phyloP scores from a whole-genome alignment of 2,888 invertebrate genomes.

The Harmothoe impar region DNA sequence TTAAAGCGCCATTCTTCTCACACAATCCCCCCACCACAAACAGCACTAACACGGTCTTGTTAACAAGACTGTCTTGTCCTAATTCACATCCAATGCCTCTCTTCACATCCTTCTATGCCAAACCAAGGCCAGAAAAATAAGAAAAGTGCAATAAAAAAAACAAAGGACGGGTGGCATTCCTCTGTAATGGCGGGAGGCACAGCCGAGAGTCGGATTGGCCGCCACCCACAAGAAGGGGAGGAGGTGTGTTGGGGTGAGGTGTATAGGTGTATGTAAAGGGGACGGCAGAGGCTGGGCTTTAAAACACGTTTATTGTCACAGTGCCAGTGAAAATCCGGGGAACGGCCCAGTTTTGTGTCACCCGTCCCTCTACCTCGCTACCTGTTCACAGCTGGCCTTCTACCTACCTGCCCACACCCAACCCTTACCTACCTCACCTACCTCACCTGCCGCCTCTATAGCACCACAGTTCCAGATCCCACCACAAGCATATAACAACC shows the following conservation, averaged over 20 bases:
- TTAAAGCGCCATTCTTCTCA: background rate
- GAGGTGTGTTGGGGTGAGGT: too few species aligned
- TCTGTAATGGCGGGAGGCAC: background rate
- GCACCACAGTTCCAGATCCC: too few species aligned
- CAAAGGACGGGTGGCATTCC: background rate
- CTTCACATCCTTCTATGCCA: background rate
- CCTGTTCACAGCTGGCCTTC: background rate
- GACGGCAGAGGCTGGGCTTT: background rate
- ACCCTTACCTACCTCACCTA: too few species aligned
- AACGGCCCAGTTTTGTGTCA: background rate
- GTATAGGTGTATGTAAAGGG: background rate
- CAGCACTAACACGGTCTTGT: background rate
- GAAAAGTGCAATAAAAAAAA: background rate
- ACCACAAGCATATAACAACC: too few species aligned
- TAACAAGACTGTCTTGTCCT: background rate
- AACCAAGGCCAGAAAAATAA: background rate
- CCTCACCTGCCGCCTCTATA: too few species aligned
- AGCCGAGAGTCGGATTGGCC: background rate
- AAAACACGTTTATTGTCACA: background rate
- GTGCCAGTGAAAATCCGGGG: background rate
- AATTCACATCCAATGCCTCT: background rate
- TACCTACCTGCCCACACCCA: too few species aligned
- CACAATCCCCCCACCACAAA: background rate
- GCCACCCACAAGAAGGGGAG: too few species aligned
- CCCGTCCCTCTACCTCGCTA: background rate